Evolutionary conservation across 1,140 invertebrate genomes (phyloP), one percentile per base, ranked within the genome.

Genomic region (Alviniconcha marisindica): DNA sequence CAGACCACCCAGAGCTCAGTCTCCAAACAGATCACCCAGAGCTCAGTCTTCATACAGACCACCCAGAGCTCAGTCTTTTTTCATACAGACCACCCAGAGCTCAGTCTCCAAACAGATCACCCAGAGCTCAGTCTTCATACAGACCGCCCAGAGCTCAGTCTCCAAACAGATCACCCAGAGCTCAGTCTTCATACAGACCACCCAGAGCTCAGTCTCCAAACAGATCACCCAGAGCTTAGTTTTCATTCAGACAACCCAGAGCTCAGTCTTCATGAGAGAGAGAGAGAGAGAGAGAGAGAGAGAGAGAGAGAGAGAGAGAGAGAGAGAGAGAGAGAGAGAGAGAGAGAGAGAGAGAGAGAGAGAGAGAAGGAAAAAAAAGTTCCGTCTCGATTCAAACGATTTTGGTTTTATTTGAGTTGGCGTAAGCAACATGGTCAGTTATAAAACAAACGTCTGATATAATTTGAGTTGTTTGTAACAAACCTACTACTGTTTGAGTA

Each of bases 231-330:
- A 69, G 24, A 21, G 12, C 31, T 12, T 12, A 24, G 28, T 28
- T 28, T 12, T 28, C 63, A 36, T 31, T 33, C 33, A 33, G 24
- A 14, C 63, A 69, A 69, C n/a, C 31, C 3, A 69, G 5, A 69
- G 4, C 24, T 28, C 3, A 60, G 56, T 4, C 5, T 31, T 2
- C 24, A 12, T 14, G 10, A 33, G 24, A 66, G 1, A 33, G 24
- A 33, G 31, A 66, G 10, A 66, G 63, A 66, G 63, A 66, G 21
- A 66, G 63, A 33, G 63, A 66, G 21, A 33, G 63, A 66, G 63
- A 66, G 63, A 66, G 63, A 66, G 63, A 66, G 63, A 33, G n/a
- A 33, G 63, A 66, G 63, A 66, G n/a, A 33, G n/a, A 4, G 63
- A 31, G n/a, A 33, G 15, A 66, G n/a, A 66, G 63, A 66, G n/a